A percentile compares a stretch with the other conserved stretches of the same genome.
phyloP scores from a whole-genome alignment of 2,797 vertebrate genomes.

The Danio tinwini region DNA sequence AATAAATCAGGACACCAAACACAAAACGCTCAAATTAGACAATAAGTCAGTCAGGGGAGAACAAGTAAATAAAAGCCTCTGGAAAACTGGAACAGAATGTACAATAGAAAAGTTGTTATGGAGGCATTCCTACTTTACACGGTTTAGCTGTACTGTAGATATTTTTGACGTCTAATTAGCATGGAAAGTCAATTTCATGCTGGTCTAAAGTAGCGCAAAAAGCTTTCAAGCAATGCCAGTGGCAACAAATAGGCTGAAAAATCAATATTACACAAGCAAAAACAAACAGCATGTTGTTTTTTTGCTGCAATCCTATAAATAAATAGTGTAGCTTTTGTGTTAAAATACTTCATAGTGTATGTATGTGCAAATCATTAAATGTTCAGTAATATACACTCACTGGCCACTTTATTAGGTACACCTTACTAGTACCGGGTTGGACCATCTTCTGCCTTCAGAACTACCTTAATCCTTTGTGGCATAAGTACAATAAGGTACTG shows the following conservation, averaged over 20 bases:
- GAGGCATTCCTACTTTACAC: not conserved
- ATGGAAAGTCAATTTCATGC: slow-evolving; percentile 2
- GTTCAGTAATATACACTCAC: not conserved
- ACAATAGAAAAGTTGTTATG: not conserved
- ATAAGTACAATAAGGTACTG: no score
- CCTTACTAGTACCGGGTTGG: no score
- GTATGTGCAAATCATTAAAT: no score
- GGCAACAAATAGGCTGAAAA: slow-evolving; percentile 14
- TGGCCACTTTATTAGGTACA: no score
- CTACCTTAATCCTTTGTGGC: no score
- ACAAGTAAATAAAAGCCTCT: not conserved
- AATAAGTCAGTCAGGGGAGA: slow-evolving; percentile 26
- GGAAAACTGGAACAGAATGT: not conserved
- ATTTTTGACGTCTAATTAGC: slow-evolving; percentile 9
- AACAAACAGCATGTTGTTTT: not conserved
- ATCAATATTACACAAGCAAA: slow-evolving; percentile 7
- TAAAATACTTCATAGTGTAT: not conserved
- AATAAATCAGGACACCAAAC: slow-evolving; percentile 22
- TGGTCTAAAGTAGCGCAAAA: slow-evolving; percentile 3
- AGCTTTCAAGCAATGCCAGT: not conserved
- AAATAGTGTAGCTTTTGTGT: not conserved
- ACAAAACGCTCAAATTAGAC: slow-evolving; percentile 25
- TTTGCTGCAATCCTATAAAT: not conserved
- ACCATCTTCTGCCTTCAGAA: no score
- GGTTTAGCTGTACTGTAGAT: not conserved